Conservation (phyloP, 1,140 invertebrate species). For the Cydia amplana region DNA sequence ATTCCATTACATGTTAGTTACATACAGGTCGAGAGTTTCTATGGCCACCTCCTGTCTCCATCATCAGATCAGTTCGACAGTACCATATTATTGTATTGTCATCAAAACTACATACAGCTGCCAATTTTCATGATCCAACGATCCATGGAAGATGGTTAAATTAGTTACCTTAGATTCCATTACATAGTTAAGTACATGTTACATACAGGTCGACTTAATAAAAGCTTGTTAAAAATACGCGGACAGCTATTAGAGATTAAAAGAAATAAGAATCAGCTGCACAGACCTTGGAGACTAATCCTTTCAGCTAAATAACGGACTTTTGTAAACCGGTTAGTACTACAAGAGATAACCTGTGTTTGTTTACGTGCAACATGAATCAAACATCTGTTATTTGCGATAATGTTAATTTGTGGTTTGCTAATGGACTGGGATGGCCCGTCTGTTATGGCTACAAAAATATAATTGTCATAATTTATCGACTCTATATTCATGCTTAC, state of each 20-base stretch:
- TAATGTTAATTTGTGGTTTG: constrained; percentile 1
- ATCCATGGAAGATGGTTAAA: too few species aligned
- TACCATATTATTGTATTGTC: too few species aligned
- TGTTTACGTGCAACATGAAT: constrained; percentile 18
- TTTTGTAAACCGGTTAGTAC: background rate
- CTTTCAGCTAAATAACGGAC: background rate
- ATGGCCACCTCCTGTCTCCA: too few species aligned
- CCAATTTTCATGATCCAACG: too few species aligned
- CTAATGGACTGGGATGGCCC: background rate
- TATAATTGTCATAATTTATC: background rate
- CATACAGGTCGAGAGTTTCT: too few species aligned
- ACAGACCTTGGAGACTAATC: background rate
- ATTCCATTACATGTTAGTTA: too few species aligned
- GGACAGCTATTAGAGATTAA: constrained; percentile 1
- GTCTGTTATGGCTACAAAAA: background rate
- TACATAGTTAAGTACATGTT: too few species aligned
- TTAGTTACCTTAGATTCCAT: too few species aligned
- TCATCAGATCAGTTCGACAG: too few species aligned
- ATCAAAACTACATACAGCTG: too few species aligned
- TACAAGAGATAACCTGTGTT: constrained; percentile 9
- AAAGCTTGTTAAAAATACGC: constrained; percentile 42
- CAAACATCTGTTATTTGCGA: constrained; percentile 12
- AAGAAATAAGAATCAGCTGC: background rate
- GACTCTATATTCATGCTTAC: background rate
- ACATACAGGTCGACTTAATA: too few species aligned